phyloP scores from a whole-genome alignment of 1,140 invertebrate species.

The Diorhabda sublineata region DNA sequence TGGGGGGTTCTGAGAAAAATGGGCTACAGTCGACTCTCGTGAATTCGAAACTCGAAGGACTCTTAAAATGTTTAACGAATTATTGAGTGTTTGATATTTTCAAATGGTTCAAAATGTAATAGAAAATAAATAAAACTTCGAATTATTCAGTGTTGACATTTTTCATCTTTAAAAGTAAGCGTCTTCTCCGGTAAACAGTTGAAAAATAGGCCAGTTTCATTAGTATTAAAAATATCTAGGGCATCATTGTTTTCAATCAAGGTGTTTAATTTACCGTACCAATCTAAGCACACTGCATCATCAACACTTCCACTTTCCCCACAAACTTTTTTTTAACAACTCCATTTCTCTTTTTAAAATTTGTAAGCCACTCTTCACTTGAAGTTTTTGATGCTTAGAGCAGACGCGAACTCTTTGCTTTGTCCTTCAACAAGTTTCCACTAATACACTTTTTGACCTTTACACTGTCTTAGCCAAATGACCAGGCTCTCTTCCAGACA shows the following conservation, averaged over 20 bases:
- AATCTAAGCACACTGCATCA: slow-evolving; percentile 1
- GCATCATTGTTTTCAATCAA: slow-evolving; percentile 11
- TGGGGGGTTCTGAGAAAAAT: too few species aligned
- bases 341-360: slow-evolving; percentile 17
- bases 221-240: not conserved
- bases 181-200: too few species aligned
- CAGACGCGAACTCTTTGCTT: slow-evolving; percentile 7
- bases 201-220: not conserved
- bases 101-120: not conserved
- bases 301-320: not conserved
- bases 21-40: not conserved
- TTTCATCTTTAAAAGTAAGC: too few species aligned
- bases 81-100: not conserved
- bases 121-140: not conserved
- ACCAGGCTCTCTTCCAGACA: too few species aligned
- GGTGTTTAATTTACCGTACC: not conserved
- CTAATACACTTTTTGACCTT: too few species aligned
- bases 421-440: not conserved
- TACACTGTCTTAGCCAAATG: too few species aligned
- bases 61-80: not conserved
- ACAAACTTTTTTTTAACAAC: slow-evolving; percentile 7
- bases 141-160: not conserved
- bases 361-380: slow-evolving; percentile 14
- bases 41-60: not conserved
- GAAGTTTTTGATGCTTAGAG: slow-evolving; percentile 11